These are phyloP conservation scores for Smithornis capensis DNA, from an alignment of 2,113 vertebrate genomes.

Conservation along the genomic window DNA sequence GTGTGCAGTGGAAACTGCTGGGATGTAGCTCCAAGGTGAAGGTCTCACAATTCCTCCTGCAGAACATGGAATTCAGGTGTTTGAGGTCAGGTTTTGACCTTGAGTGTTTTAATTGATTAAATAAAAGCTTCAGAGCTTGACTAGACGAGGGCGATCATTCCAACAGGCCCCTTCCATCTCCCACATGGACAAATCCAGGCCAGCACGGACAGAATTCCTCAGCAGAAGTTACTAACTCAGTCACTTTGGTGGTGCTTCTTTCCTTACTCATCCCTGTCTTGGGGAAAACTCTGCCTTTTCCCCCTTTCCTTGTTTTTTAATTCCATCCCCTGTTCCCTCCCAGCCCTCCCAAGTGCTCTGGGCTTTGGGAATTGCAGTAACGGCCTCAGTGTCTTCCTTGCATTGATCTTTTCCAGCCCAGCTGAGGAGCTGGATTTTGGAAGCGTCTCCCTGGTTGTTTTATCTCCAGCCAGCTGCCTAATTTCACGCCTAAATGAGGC, in stretches of 20 bases:
- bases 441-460: neutral
- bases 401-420: neutral
- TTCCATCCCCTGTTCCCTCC: neutral
- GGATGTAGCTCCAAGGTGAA: neutral
- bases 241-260: neutral
- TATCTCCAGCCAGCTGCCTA: neutral
- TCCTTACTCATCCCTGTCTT: neutral
- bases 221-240: neutral
- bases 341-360: neutral
- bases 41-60: neutral
- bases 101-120: neutral
- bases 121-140: neutral
- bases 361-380: neutral
- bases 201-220: neutral
- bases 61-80: neutral
- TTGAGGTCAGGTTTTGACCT: neutral
- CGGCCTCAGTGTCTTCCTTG: neutral
- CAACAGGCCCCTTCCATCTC: neutral
- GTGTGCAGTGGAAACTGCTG: neutral
- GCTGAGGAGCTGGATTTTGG: neutral
- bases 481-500: constrained; percentile 19
- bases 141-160: fast-evolving
- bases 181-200: neutral
- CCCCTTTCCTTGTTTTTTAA: neutral
- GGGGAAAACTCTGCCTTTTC: neutral